These are phyloP conservation scores for Fulica atra DNA, from an alignment of 2,113 vertebrate species.

Conservation along the genomic window DNA sequence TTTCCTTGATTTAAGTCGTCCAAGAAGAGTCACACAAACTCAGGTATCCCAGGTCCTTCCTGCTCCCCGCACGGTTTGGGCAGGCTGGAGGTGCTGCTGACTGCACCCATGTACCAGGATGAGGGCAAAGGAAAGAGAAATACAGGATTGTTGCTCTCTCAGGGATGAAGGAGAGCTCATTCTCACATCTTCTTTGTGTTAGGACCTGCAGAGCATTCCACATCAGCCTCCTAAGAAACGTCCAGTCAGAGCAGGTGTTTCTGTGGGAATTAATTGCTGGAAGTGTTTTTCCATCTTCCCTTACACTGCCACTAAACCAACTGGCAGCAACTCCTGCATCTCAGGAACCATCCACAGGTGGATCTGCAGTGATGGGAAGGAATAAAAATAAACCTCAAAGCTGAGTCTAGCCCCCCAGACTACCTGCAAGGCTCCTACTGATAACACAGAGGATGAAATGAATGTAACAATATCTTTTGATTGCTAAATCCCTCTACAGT, in stretches of 20 bases:
- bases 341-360: background rate
- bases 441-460: background rate
- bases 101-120: rapidly evolving
- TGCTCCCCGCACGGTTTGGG: no score
- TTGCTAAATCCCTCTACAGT: background rate
- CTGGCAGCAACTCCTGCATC: background rate
- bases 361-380: background rate
- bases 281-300: background rate
- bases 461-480: background rate
- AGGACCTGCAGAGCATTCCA: background rate
- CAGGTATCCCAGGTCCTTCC: background rate
- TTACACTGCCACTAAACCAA: background rate
- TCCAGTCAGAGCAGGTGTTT: background rate
- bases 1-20: background rate
- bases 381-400: background rate
- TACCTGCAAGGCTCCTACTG: background rate
- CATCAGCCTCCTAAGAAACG: background rate
- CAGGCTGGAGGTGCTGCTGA: background rate
- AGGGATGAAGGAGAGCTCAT: background rate
- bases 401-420: background rate
- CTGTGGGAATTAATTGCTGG: background rate
- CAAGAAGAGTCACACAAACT: no score
- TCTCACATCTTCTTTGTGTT: rapidly evolving
- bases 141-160: rapidly evolving
- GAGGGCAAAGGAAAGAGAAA: background rate